Percentiles rank a stretch among this genome's conserved stretches.
Conservation (phyloP, 2,888 invertebrate genomes). For the Pinctada fucata region DNA sequence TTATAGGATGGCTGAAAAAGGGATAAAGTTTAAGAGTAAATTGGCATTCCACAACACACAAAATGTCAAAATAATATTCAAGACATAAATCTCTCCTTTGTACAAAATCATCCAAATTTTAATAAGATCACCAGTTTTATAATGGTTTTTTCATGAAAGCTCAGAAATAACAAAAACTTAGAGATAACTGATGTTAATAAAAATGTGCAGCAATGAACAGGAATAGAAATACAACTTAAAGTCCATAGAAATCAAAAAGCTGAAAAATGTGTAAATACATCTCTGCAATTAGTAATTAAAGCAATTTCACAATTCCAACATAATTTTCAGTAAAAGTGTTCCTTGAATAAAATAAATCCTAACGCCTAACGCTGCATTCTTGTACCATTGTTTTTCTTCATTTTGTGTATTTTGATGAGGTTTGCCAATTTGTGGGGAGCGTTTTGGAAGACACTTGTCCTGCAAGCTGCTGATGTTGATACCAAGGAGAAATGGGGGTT, state of each 20-base stretch:
- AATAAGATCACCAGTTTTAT: background rate
- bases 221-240: background rate
- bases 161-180: background rate
- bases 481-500: conserved; percentile 2
- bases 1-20: background rate
- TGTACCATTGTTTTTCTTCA: conserved; percentile 3
- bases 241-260: conserved; percentile 2
- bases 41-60: conserved; percentile 4
- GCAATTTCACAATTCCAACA: background rate
- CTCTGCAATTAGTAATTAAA: background rate
- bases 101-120: background rate
- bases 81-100: background rate
- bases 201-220: conserved; percentile 1
- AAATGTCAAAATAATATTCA: background rate
- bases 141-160: background rate
- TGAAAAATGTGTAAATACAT: background rate
- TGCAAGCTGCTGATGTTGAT: background rate
- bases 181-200: conserved; percentile 1
- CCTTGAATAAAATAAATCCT: background rate
- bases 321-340: background rate
- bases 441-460: background rate
- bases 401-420: conserved; percentile 1
- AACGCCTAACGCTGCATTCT: conserved; percentile 5
- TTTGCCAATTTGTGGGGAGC: background rate
- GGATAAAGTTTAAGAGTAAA: background rate